These are phyloP conservation scores for Anabas testudineus DNA, from an alignment of 2,797 vertebrate genomes.

Conservation along the genomic window DNA sequence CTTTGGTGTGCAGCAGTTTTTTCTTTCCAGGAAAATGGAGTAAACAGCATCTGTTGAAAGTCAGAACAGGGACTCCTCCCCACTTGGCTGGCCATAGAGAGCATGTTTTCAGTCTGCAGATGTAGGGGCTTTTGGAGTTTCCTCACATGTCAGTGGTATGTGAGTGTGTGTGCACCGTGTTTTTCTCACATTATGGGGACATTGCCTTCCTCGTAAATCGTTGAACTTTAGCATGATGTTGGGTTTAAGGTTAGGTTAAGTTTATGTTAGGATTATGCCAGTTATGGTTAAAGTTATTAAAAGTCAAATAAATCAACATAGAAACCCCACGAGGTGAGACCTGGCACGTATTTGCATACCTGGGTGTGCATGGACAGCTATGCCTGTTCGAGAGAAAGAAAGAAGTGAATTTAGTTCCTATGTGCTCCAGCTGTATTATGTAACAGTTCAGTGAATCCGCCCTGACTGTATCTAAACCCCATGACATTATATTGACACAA, in stretches of 20 bases:
- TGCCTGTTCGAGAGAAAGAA: conserved; percentile 9
- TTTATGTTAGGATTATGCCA: no score
- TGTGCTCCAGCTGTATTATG: conserved; percentile 45
- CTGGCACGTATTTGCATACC: not conserved
- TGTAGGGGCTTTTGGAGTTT: conserved; percentile 61
- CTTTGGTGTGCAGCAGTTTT: conserved; percentile 28
- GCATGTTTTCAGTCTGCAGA: conserved; percentile 66
- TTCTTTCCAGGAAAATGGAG: conserved; percentile 61
- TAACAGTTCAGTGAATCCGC: conserved; percentile 56
- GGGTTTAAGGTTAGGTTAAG: no score
- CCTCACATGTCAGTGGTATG: conserved; percentile 40
- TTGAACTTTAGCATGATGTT: no score
- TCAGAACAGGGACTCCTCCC: conserved; percentile 61
- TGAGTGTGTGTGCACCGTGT: conserved; percentile 3
- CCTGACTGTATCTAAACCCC: conserved; percentile 54
- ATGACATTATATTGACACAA: conserved; percentile 47
- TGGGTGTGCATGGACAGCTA: not conserved
- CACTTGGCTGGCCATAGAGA: conserved; percentile 45
- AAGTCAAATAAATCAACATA: no score
- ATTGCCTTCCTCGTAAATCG: no score
- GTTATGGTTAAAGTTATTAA: no score
- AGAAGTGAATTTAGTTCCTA: conserved; percentile 15
- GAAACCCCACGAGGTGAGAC: no score
- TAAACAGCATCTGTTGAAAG: conserved; percentile 71
- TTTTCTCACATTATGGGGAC: no score